Evolutionary conservation across 2,113 vertebrate genomes (phyloP), one percentile per base, ranked within the genome.

Genomic region (Athene noctua): DNA sequence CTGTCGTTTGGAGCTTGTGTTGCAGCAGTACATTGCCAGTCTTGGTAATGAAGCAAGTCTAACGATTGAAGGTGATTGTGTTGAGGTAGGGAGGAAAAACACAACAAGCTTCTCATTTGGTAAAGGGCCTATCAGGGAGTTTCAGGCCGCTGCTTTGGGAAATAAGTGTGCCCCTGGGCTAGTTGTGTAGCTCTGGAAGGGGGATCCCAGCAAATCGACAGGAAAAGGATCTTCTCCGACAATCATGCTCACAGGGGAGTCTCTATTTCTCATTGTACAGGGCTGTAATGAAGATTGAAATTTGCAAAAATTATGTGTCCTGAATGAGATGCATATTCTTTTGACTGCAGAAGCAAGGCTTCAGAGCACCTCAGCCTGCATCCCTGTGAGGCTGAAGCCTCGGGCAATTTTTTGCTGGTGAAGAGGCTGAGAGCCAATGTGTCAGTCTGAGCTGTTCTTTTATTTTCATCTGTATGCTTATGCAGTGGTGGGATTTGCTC

Each of bases 321-420:
- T 36, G n/a, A 55, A 47, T 52, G 57, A 86, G 34, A 34, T 25
- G 18, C 0, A 0, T 68, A 0, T 62, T 38, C 42, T 59, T 93
- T 55, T 55, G 62, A 38, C 11, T 1, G 8, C 19, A 23, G 58
- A 92, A 36, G 46, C 6, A 14, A 51, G 44, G 22, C 20, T 63
- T 88, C 55, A 40, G 73, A 78, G 63, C 59, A 32, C 22, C 52
- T 74, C 36, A 54, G 20, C 47, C 55, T 29, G 32, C 44, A 6
- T 71, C 27, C 42, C 36, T 34, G 15, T 51, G 34, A 25, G 21
- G 42, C 62, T 81, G 71, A 74, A 78, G 62, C 74, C 55, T 47
- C 6, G 0, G 77, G 75, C 46, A 25, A 20, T 59, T 85, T 51
- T 59, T 22, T 52, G 38, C 68, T 84, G 73, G 36, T 32, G 59